Evolutionary conservation across 1,140 invertebrate genomes (phyloP).

Genomic region (Aphelenchoides avenae): DNA sequence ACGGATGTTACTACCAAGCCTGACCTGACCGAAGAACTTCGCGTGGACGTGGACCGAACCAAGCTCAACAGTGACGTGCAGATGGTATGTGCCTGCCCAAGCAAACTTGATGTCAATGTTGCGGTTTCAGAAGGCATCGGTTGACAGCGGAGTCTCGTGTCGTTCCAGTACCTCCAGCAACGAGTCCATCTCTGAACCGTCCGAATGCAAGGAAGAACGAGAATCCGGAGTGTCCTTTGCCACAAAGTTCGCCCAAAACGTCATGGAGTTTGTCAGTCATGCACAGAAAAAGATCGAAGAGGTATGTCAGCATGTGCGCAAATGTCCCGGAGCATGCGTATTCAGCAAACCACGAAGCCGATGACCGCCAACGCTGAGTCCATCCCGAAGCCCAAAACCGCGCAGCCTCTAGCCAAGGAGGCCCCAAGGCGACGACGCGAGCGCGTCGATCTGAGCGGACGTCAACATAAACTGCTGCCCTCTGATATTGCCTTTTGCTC

Average conservation of each 20-base stretch:
- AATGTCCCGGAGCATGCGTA: constrained; percentile 1
- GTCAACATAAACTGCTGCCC: constrained; percentile 22
- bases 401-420: constrained; percentile 1
- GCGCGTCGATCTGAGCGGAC: no score
- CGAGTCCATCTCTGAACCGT: no score
- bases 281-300: constrained; percentile 1
- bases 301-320: background rate
- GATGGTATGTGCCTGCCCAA: no score
- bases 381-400: constrained; percentile 1
- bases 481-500: constrained; percentile 32
- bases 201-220: no score
- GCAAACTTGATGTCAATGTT: background rate
- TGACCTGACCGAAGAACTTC: no score
- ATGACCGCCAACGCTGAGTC: constrained; percentile 11
- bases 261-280: constrained; percentile 2
- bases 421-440: background rate
- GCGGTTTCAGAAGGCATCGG: background rate
- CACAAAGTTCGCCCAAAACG: constrained; percentile 1
- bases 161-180: background rate
- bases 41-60: background rate
- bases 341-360: constrained; percentile 18
- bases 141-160: constrained; percentile 3
- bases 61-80: constrained; percentile 5
- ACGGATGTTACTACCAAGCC: no score
- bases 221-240: no score